phyloP scores from a whole-genome alignment of 2,797 vertebrate genomes.

The Enteromius fasciolatus region DNA sequence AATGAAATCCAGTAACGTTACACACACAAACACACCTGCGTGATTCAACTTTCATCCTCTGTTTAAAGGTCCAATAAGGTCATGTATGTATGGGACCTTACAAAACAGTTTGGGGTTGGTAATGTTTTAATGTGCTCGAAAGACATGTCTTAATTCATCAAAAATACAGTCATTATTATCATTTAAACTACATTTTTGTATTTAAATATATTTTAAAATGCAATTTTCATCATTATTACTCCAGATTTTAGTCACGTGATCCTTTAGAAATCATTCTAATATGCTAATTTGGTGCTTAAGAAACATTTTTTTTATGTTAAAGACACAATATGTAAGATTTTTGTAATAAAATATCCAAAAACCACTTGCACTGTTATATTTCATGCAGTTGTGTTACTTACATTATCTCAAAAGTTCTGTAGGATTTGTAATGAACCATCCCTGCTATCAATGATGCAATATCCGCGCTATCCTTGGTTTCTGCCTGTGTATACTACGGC shows the following conservation, averaged over 20 bases:
- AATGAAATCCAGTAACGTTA: background rate
- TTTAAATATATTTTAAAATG: background rate
- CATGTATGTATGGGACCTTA: background rate
- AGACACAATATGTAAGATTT: too few species aligned
- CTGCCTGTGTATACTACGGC: too few species aligned
- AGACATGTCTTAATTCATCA: background rate
- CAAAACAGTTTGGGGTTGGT: background rate
- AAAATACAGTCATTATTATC: background rate
- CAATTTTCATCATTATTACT: background rate
- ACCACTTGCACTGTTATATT: too few species aligned
- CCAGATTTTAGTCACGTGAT: background rate
- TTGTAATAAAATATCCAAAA: too few species aligned
- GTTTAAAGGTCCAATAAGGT: background rate
- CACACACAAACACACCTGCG: slow-evolving; percentile 26
- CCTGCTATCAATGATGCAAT: too few species aligned
- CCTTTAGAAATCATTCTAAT: background rate
- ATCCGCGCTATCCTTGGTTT: too few species aligned
- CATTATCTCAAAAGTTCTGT: too few species aligned
- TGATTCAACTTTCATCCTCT: background rate
- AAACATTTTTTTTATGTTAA: background rate
- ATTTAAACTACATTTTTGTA: background rate
- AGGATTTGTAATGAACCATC: too few species aligned
- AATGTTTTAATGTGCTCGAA: background rate
- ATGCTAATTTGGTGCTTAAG: background rate
- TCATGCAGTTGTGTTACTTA: too few species aligned